Evolutionary conservation across 2,888 invertebrate species (phyloP).

Genomic region (Ischnura elegans): DNA sequence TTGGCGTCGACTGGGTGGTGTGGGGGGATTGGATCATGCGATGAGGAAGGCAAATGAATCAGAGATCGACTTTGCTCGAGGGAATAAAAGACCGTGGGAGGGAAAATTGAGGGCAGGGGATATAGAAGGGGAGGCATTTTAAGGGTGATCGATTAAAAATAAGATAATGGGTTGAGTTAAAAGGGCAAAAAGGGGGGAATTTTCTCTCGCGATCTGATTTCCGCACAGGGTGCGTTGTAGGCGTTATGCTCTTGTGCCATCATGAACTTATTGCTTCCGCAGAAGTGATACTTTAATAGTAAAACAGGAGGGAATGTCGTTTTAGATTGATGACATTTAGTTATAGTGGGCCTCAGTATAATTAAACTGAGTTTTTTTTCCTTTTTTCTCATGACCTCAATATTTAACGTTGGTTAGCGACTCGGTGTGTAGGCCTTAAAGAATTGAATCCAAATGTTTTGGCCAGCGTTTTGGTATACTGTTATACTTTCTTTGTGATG

Average conservation of each 20-base stretch:
- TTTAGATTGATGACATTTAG: no score
- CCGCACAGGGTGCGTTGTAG: neutral
- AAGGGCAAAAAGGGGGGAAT: neutral
- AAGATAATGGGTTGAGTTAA: slow-evolving; percentile 21
- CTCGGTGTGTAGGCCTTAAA: no score
- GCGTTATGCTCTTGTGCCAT: neutral
- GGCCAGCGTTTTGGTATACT: no score
- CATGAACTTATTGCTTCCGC: neutral
- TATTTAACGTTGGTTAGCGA: no score
- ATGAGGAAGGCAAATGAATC: slow-evolving; percentile 41
- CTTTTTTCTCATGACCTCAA: no score
- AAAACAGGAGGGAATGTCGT: no score
- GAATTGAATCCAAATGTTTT: no score
- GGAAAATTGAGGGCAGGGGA: neutral
- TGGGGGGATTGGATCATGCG: neutral
- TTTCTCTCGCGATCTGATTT: neutral
- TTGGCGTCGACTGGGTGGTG: neutral
- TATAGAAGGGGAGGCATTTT: neutral
- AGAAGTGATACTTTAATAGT: neutral
- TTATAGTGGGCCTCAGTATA: no score
- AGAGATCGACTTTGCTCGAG: slow-evolving; percentile 10
- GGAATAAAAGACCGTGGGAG: neutral
- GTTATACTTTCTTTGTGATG: no score
- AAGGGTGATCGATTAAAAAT: slow-evolving; percentile 13
- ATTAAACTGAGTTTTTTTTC: no score